Evolutionary conservation across 2,113 vertebrate species (phyloP).

Genomic region (Phalacrocorax carbo): DNA sequence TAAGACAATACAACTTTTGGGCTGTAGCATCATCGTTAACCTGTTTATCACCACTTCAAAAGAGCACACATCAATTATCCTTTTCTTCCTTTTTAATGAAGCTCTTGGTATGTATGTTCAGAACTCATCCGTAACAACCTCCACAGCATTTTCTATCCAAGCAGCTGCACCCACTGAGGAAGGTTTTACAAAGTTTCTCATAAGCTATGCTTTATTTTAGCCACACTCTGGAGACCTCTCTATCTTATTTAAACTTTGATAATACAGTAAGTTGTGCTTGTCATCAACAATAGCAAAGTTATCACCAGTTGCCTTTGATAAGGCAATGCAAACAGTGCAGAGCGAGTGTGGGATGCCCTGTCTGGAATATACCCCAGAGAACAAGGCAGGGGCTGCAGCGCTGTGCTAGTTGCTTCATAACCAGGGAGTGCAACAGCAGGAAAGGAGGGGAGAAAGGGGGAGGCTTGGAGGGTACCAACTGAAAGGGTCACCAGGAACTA

Average conservation of each 20-base stretch:
- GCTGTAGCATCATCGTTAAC: neutral
- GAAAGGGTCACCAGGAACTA: neutral
- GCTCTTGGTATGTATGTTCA: neutral
- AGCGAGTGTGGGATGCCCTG: neutral
- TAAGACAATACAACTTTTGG: neutral
- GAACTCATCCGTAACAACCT: neutral
- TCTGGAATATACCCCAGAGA: neutral
- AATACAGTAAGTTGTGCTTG: neutral
- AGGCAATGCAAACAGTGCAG: constrained; percentile 31
- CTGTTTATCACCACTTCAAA: neutral
- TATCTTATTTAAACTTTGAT: constrained; percentile 68
- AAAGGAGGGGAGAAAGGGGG: neutral
- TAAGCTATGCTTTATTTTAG: neutral
- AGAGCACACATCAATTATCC: neutral
- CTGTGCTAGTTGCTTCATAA: neutral
- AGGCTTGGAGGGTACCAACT: neutral
- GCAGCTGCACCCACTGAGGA: neutral
- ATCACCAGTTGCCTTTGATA: constrained; percentile 54
- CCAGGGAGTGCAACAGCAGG: neutral
- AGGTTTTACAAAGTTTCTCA: neutral
- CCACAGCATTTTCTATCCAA: neutral
- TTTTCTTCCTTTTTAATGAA: neutral
- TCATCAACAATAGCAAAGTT: constrained; percentile 33
- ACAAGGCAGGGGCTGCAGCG: neutral
- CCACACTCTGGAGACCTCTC: neutral